These are phyloP conservation scores for Malthinus seriepunctatus DNA, from an alignment of 2,888 invertebrate genomes.

Conservation along the genomic window DNA sequence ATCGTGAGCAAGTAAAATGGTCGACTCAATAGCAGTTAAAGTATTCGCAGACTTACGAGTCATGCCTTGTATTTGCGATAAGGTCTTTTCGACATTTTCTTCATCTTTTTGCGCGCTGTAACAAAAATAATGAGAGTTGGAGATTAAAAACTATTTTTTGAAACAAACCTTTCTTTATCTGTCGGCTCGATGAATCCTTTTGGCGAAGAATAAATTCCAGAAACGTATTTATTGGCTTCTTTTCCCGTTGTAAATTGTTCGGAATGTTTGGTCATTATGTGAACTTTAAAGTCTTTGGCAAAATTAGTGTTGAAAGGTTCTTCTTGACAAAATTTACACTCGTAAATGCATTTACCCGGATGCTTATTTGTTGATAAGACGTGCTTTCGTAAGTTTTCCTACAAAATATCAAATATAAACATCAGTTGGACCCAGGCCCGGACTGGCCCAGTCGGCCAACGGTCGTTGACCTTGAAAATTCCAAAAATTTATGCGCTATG, in stretches of 20 bases:
- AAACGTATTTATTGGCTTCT: conserved; percentile 58
- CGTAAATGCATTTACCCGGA: conserved; percentile 76
- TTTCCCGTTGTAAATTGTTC: conserved; percentile 57
- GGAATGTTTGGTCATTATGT: conserved; percentile 63
- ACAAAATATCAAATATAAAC: conserved; percentile 37
- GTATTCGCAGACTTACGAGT: conserved; percentile 13
- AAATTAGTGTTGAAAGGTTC: conserved; percentile 63
- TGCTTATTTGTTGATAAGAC: conserved; percentile 79
- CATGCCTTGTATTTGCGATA: conserved; percentile 16
- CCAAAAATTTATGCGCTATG: no score
- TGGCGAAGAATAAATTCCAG: conserved; percentile 53
- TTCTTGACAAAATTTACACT: conserved; percentile 68
- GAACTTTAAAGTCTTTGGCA: conserved; percentile 68
- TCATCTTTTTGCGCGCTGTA: conserved; percentile 13
- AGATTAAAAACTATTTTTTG: neutral
- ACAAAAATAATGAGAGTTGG: neutral
- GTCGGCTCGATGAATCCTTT: conserved; percentile 14
- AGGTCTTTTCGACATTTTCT: conserved; percentile 1
- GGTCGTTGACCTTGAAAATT: no score
- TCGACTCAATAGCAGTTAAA: conserved; percentile 39
- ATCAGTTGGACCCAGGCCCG: no score
- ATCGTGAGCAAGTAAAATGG: conserved; percentile 35
- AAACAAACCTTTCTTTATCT: conserved; percentile 19
- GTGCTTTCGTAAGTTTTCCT: conserved; percentile 90
- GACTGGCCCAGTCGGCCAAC: neutral